These are phyloP conservation scores for Orchestia grillus DNA, from an alignment of 1,140 invertebrate species.

Conservation along the genomic window DNA sequence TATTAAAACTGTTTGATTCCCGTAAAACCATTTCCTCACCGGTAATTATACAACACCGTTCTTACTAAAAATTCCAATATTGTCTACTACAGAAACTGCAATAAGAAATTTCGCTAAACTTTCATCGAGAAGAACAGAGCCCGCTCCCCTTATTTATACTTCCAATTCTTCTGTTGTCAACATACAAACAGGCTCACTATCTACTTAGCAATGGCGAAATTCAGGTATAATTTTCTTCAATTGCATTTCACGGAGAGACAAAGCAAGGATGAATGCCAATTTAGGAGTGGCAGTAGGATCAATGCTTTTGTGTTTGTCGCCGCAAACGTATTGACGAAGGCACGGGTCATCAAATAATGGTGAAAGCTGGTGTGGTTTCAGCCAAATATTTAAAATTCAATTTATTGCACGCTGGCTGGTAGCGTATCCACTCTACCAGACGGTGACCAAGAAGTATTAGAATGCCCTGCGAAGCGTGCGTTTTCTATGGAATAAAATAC, in stretches of 20 bases:
- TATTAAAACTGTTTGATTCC: too few relatives aligned
- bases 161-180: background rate
- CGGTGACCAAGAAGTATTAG: background rate
- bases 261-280: background rate
- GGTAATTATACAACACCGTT: background rate
- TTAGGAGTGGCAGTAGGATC: background rate
- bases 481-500: background rate
- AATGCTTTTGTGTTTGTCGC: background rate
- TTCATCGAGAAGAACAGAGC: background rate
- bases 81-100: background rate
- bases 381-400: background rate
- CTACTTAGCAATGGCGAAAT: background rate
- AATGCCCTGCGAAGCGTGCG: background rate
- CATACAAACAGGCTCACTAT: background rate
- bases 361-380: background rate
- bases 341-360: background rate
- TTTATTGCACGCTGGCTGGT: background rate
- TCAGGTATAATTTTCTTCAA: background rate
- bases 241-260: background rate
- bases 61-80: background rate
- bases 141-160: too few relatives aligned
- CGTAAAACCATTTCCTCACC: too few relatives aligned
- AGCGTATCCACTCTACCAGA: background rate
- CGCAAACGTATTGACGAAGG: background rate
- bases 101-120: background rate